phyloP scores from a whole-genome alignment of 2,113 vertebrate species.

The Aplodontia rufa region DNA sequence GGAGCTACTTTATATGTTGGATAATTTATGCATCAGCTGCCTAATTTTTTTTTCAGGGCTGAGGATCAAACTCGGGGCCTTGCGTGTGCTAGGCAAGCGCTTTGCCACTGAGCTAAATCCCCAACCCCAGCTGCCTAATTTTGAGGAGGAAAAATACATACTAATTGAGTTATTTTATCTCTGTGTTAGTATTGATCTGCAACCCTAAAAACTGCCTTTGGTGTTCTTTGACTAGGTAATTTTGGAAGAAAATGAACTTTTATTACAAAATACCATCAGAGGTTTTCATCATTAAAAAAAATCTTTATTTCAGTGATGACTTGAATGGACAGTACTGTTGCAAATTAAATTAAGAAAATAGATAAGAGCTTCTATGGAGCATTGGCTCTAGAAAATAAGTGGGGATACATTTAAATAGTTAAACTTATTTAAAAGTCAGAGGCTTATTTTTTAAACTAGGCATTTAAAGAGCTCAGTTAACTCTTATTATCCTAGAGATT shows the following conservation, averaged over 20 bases:
- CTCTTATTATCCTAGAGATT: neutral
- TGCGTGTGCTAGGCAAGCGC: too few relatives aligned
- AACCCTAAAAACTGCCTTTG: neutral
- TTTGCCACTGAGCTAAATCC: too few relatives aligned
- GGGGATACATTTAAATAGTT: neutral
- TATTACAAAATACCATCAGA: neutral
- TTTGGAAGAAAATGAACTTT: slow-evolving; percentile 32
- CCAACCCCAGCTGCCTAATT: too few relatives aligned
- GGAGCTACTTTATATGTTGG: neutral
- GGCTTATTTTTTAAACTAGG: neutral
- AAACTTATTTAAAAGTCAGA: neutral
- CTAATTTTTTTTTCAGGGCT: too few relatives aligned
- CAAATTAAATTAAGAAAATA: slow-evolving; percentile 16
- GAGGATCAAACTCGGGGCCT: too few relatives aligned
- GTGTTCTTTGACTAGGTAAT: slow-evolving; percentile 3
- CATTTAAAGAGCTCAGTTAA: neutral
- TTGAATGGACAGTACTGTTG: neutral
- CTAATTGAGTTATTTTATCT: neutral
- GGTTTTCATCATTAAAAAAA: slow-evolving; percentile 16
- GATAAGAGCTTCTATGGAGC: neutral
- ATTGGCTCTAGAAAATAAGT: neutral
- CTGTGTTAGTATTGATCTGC: slow-evolving; percentile 18
- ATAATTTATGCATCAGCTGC: neutral
- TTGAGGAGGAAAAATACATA: neutral
- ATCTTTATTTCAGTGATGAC: neutral